Percentiles rank a stretch among this genome's conserved stretches.
phyloP scores from a whole-genome alignment of 2,113 vertebrate species.

The Capreolus pygargus region DNA sequence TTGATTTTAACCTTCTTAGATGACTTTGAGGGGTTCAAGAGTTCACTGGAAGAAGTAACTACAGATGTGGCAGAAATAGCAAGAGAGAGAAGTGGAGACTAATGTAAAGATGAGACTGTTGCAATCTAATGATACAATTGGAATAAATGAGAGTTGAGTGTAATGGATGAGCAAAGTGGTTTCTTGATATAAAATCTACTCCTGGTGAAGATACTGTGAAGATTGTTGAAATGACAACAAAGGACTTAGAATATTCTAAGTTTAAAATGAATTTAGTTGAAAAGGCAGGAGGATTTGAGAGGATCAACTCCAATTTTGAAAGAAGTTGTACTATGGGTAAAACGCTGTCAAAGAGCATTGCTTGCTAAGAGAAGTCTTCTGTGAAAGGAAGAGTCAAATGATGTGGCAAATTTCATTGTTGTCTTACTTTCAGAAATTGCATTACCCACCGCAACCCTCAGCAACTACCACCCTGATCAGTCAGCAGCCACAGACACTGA shows the following conservation, averaged over 20 bases:
- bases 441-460: fast-evolving
- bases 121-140: not conserved
- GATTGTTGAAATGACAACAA: not conserved
- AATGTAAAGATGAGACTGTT: not conserved
- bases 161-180: not conserved
- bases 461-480: not conserved
- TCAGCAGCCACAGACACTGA: not conserved
- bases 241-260: not conserved
- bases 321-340: not conserved
- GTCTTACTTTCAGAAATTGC: not conserved
- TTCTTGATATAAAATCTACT: not conserved
- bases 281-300: not conserved
- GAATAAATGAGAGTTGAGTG: not conserved
- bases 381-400: not conserved
- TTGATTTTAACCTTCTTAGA: not conserved
- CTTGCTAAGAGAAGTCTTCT: not conserved
- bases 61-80: not conserved
- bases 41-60: not conserved
- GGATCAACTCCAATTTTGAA: not conserved
- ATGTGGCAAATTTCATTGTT: not conserved
- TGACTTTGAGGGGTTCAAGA: not conserved
- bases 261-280: not conserved
- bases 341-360: fast-evolving
- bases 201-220: not conserved
- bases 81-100: not conserved